Evolutionary conservation across 2,888 invertebrate species (phyloP).

Genomic region (Temnothorax ravouxi): DNA sequence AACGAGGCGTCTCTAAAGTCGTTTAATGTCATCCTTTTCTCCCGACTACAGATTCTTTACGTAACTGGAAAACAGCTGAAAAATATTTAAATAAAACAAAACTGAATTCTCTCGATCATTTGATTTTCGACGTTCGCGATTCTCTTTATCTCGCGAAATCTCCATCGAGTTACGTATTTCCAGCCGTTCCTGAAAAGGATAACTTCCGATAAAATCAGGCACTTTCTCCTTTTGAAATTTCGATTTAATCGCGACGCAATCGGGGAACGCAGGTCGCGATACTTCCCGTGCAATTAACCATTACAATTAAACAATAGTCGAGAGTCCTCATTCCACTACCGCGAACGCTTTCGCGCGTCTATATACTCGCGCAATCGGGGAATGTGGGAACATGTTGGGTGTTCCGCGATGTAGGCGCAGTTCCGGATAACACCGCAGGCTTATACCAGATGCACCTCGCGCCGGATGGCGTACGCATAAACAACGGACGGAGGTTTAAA

Average conservation of each 20-base stretch:
- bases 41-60: too few relatives aligned
- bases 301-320: constrained; percentile 4
- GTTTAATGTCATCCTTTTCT: too few relatives aligned
- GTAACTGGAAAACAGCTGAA: not conserved
- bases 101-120: not conserved
- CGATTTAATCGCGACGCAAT: not conserved
- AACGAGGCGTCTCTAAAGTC: not conserved
- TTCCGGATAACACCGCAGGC: not conserved
- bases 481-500: not conserved
- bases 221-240: constrained; percentile 5
- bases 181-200: not conserved
- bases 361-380: not conserved
- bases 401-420: not conserved
- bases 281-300: constrained; percentile 28
- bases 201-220: not conserved
- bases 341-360: constrained; percentile 1
- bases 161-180: not conserved
- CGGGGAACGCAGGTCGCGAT: not conserved
- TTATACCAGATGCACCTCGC: not conserved
- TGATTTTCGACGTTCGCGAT: not conserved
- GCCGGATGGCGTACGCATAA: not conserved
- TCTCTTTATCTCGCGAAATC: not conserved
- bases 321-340: not conserved
- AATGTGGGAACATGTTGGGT: not conserved
- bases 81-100: not conserved